These are phyloP conservation scores for Erethizon dorsatum DNA, from an alignment of 2,797 vertebrate species.

Conservation along the genomic window DNA sequence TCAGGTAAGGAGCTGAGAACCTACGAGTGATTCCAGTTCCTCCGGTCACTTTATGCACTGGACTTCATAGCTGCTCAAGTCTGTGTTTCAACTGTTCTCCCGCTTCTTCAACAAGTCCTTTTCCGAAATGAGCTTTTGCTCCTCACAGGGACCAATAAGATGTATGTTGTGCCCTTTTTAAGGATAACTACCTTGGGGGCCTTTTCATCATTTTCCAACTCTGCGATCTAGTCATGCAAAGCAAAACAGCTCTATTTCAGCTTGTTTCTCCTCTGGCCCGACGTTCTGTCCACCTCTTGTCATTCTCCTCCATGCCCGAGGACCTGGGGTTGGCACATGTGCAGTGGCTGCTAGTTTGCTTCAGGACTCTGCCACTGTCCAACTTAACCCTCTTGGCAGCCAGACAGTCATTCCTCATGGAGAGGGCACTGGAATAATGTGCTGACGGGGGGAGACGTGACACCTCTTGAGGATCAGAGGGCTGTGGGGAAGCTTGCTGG, in stretches of 20 bases:
- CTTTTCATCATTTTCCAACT: constrained; percentile 98
- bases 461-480: constrained; percentile 97
- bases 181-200: constrained; percentile 98
- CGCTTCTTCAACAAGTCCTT: constrained; percentile 95
- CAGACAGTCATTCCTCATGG: constrained; percentile 94
- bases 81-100: constrained; percentile 96
- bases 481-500: constrained; percentile 92
- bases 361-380: constrained; percentile 94
- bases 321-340: constrained; percentile 96
- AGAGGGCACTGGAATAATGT: constrained; percentile 98
- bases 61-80: constrained; percentile 95
- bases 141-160: constrained; percentile 96
- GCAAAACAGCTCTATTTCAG: constrained; percentile 98
- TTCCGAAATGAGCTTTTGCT: constrained; percentile 94
- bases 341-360: constrained; percentile 97
- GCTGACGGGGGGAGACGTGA: constrained; percentile 98
- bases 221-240: constrained; percentile 96
- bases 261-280: constrained; percentile 97
- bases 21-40: constrained; percentile 23
- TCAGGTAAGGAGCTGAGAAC: constrained; percentile 51
- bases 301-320: constrained; percentile 97
- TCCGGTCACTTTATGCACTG: constrained; percentile 83
- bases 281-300: constrained; percentile 97
- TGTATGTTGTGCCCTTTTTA: constrained; percentile 97
- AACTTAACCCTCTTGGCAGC: constrained; percentile 95